Percentiles rank a stretch among this genome's conserved stretches.
phyloP scores from a whole-genome alignment of 2,113 vertebrate genomes.

The Pygoscelis adeliae region DNA sequence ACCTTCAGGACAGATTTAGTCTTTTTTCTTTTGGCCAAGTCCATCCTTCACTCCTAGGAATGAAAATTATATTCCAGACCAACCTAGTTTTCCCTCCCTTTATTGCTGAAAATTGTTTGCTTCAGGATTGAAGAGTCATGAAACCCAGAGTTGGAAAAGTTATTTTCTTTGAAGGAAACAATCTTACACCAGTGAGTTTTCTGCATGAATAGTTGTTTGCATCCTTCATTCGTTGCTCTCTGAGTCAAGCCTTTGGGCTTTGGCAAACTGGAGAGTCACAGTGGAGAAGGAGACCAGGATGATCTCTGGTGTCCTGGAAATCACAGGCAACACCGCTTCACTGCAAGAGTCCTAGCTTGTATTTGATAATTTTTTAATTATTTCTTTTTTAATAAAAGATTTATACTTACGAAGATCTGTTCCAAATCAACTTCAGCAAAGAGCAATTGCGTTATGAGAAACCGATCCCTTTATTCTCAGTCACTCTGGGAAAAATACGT shows the following conservation, averaged over 20 bases:
- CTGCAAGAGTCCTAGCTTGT: neutral
- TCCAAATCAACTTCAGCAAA: conserved; percentile 2
- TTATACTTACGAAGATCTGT: neutral
- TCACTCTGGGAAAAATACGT: neutral
- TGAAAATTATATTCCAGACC: neutral
- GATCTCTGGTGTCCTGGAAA: neutral
- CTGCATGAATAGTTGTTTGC: neutral
- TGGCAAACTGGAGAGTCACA: neutral
- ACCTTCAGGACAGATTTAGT: neutral
- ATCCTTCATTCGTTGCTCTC: neutral
- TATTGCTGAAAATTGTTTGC: neutral
- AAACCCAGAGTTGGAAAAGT: neutral
- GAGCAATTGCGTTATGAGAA: neutral
- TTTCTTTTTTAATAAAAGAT: neutral
- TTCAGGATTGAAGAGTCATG: neutral
- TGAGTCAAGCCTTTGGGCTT: neutral
- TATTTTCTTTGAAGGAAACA: neutral
- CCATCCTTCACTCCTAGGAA: neutral
- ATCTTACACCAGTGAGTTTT: neutral
- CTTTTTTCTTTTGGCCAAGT: neutral
- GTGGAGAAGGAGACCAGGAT: neutral
- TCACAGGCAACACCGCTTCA: accelerated
- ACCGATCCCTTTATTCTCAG: neutral
- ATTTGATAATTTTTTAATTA: neutral
- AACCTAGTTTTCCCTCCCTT: neutral